A percentile compares a stretch with the other conserved stretches of the same genome.
Evolutionary conservation across 1,140 invertebrate genomes (phyloP).

Genomic region (Cotesia glomerata): DNA sequence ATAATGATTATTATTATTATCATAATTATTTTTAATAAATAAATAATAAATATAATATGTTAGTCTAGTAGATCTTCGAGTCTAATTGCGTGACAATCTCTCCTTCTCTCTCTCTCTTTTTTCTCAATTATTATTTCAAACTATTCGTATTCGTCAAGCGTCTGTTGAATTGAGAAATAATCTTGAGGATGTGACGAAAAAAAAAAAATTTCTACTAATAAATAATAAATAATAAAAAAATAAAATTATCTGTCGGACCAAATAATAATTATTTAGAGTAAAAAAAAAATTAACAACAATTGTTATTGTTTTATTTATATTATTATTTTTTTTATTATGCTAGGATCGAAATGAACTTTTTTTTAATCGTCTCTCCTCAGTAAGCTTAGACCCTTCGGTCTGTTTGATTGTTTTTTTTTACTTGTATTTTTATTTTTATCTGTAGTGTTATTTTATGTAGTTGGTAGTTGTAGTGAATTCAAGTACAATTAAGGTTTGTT

Average conservation of each 20-base stretch:
- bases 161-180: not conserved
- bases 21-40: not conserved
- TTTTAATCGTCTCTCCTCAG: not conserved
- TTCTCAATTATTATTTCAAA: no score
- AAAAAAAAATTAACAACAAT: slow-evolving; percentile 3
- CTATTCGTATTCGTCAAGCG: no score
- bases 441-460: slow-evolving; percentile 28
- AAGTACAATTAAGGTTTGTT: slow-evolving; percentile 19
- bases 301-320: slow-evolving; percentile 12
- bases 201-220: not conserved
- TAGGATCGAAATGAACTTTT: slow-evolving; percentile 18
- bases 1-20: slow-evolving; percentile 8
- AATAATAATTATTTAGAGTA: not conserved
- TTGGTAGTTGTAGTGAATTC: slow-evolving; percentile 33
- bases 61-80: not conserved
- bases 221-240: slow-evolving; percentile 1
- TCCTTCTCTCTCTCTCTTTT: no score
- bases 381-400: slow-evolving; percentile 8
- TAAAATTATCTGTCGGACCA: not conserved
- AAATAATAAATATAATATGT: not conserved
- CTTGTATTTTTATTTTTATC: slow-evolving; percentile 22
- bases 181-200: not conserved
- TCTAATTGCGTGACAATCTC: not conserved
- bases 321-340: slow-evolving; percentile 8
- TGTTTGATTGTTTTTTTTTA: slow-evolving; percentile 28